Evolutionary conservation across 1,140 invertebrate genomes (phyloP).

Genomic region (Drosophila subpulchrella): DNA sequence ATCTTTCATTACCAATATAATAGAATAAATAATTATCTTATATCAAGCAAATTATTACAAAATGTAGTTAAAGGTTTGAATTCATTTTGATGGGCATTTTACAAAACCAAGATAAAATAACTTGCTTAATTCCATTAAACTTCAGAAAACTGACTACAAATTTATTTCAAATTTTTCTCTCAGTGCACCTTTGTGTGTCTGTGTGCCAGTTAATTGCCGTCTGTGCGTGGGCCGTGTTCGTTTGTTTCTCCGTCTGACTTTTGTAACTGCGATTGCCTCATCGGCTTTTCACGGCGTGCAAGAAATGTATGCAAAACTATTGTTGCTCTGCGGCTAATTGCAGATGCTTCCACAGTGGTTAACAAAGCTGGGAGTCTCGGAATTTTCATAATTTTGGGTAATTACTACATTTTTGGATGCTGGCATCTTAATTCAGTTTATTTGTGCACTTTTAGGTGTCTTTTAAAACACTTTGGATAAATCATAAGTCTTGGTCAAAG

Average conservation of each 20-base stretch:
- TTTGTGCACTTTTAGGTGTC: not conserved
- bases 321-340: slow-evolving; percentile 52
- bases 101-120: not conserved
- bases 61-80: not conserved
- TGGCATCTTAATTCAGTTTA: not conserved
- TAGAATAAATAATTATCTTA: too few species aligned
- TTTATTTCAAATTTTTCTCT: not conserved
- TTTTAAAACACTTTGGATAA: not conserved
- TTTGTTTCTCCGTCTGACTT: slow-evolving; percentile 35
- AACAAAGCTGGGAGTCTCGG: slow-evolving; percentile 22
- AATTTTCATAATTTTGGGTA: slow-evolving; percentile 15
- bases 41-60: too few species aligned
- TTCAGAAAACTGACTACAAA: too few species aligned
- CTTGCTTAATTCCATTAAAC: too few species aligned
- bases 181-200: slow-evolving; percentile 21
- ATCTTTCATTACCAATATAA: too few species aligned
- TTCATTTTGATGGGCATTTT: not conserved
- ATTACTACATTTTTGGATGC: slow-evolving; percentile 5
- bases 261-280: slow-evolving; percentile 66
- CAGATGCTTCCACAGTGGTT: slow-evolving; percentile 25
- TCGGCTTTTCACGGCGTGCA: slow-evolving; percentile 38
- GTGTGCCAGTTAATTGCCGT: slow-evolving; percentile 60
- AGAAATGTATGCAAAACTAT: slow-evolving; percentile 58
- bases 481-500: not conserved
- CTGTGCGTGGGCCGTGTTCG: slow-evolving; percentile 61